Evolutionary conservation across 2,888 invertebrate genomes (phyloP).

Genomic region (Argyra leucocephala): DNA sequence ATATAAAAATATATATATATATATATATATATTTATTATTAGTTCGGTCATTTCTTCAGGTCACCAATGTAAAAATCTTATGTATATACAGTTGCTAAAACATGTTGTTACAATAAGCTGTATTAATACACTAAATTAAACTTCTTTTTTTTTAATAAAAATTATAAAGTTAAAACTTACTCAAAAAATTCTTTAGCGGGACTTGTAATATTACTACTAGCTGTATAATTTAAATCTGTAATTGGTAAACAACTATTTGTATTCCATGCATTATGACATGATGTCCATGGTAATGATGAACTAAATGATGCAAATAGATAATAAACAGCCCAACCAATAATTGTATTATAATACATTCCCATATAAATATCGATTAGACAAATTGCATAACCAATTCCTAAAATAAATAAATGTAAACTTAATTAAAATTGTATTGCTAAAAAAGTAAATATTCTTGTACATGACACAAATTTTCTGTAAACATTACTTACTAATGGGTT

Average conservation of each 20-base stretch:
- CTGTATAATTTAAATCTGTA: constrained; percentile 48
- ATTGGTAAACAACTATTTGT: constrained; percentile 64
- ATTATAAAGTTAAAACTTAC: too few species aligned
- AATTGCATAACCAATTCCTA: constrained; percentile 92
- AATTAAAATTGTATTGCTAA: too few species aligned
- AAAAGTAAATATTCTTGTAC: too few species aligned
- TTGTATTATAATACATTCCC: constrained; percentile 96
- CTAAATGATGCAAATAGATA: constrained; percentile 77
- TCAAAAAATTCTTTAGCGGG: constrained; percentile 84
- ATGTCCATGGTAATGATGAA: constrained; percentile 75
- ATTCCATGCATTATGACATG: constrained; percentile 80
- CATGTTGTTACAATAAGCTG: too few species aligned
- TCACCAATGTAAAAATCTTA: too few species aligned
- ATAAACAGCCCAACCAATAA: constrained; percentile 92
- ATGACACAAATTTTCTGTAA: too few species aligned
- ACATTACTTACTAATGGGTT: too few species aligned
- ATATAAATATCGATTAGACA: constrained; percentile 91
- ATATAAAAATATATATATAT: too few species aligned
- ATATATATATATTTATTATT: too few species aligned
- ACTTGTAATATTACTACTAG: constrained; percentile 49
- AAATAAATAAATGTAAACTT: neutral
- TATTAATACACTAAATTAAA: too few species aligned
- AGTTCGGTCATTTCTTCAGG: too few species aligned
- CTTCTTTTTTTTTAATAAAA: neutral
- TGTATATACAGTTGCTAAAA: too few species aligned